phyloP scores from a whole-genome alignment of 2,888 invertebrate species.

The Drosophila demipolita region DNA sequence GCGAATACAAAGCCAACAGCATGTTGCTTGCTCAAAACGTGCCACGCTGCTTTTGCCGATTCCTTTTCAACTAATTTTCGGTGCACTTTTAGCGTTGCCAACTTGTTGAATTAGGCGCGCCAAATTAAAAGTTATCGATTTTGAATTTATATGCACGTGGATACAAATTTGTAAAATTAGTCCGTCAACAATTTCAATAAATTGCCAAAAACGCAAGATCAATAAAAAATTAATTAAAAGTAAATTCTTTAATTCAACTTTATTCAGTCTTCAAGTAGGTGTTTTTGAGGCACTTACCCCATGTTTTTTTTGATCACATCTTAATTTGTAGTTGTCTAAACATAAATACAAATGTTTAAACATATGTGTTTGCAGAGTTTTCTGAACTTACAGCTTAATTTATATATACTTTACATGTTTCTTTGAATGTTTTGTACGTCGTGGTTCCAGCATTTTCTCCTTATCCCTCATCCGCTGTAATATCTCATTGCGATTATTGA shows the following conservation, averaged over 20 bases:
- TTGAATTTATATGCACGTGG: constrained; percentile 38
- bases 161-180: background rate
- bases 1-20: constrained; percentile 46
- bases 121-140: constrained; percentile 33
- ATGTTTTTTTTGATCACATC: background rate
- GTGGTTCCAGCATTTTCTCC: constrained; percentile 16
- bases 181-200: background rate
- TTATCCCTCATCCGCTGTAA: constrained; percentile 45
- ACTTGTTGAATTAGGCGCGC: constrained; percentile 41
- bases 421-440: constrained; percentile 13
- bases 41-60: constrained; percentile 68
- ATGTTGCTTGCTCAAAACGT: constrained; percentile 66
- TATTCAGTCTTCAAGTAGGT: background rate
- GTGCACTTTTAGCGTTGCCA: constrained; percentile 65
- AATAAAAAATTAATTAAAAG: background rate
- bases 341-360: background rate
- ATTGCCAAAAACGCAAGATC: background rate
- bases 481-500: constrained; percentile 25
- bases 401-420: constrained; percentile 24
- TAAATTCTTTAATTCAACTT: background rate
- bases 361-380: background rate
- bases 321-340: background rate
- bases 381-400: constrained; percentile 1
- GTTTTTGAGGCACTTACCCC: background rate
- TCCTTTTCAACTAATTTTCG: constrained; percentile 31